Evolutionary conservation across 2,888 invertebrate genomes (phyloP).

Genomic region (Phortica magna): DNA sequence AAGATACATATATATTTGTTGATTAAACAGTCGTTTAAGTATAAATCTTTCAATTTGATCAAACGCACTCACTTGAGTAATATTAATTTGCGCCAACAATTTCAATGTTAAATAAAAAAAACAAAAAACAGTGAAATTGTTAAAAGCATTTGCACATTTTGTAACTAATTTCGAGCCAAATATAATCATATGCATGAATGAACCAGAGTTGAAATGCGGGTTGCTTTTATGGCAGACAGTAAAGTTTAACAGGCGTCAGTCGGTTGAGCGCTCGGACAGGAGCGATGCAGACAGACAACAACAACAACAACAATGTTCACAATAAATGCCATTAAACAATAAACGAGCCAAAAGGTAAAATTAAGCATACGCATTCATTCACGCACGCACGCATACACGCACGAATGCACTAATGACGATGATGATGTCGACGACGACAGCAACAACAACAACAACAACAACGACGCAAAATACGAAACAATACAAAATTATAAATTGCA

Average conservation of each 20-base stretch:
- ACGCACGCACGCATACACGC: conserved; percentile 22
- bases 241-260: conserved; percentile 7
- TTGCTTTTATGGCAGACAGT: background rate
- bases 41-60: too few relatives aligned
- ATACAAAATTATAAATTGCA: conserved; percentile 20
- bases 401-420: conserved; percentile 1
- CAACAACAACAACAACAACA: background rate
- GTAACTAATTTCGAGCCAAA: conserved; percentile 32
- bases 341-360: conserved; percentile 21
- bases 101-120: background rate
- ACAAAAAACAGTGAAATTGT: background rate
- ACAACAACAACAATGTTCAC: conserved; percentile 3
- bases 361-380: conserved; percentile 28
- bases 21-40: too few relatives aligned
- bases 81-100: too few relatives aligned
- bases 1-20: too few relatives aligned
- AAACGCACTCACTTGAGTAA: too few relatives aligned
- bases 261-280: background rate
- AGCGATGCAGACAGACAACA: background rate
- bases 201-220: conserved; percentile 26
- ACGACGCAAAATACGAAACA: background rate
- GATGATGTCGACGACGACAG: background rate
- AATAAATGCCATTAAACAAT: conserved; percentile 28
- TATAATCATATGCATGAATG: conserved; percentile 33
- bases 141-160: conserved; percentile 31